Base-by-base conservation (phyloP, 2,888 invertebrate genomes). In the Dromius quadrimaculatus region DNA sequence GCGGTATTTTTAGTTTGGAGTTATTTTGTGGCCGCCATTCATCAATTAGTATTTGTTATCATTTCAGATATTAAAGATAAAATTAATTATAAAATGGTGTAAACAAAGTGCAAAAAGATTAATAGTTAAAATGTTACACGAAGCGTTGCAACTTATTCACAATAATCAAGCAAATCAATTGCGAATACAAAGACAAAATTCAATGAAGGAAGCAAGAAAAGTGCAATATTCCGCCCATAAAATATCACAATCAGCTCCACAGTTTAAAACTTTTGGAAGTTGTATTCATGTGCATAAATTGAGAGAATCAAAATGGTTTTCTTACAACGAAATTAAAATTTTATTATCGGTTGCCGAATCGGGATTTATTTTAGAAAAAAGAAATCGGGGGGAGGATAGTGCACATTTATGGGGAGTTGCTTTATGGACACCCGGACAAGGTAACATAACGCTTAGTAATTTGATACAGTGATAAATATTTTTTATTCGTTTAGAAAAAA, bases 271-370 rank as follows among this genome's bases (percentile, higher is more conserved):
- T 2, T 70, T 70, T 80, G 87, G 87, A 72, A 89, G 89, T 72
- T 88, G 89, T 61, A 89, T 90, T 36, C 88, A 90, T 57, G 89
- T 89, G 72, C 90, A 90, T 79, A 90, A 90, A 78, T 83, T 90
- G 75, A 85, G 90, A 73, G 90, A 90, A 80, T 89, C 90, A 73
- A 91, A 91, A 85, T 91, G 91, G 91, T 90, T 91, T 79, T 87
- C 86, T 75, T 87, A 88, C 75, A 88, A 89, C 76, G 90, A 91
- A 83, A 86, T 88, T 78, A 87, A 88, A 77, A 88, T 90, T 76
- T 85, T 91, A 75, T 90, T 89, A 81, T 89, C 90, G 66, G 90
- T 90, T 71, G 85, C 90, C 77, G 89, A 90, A 81, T 86, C 89
- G 41, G 91, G 91, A 68, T 91, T 91, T 82, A 87, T 91, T 75